Evolutionary conservation across 92 coral and sea anemone genomes (phyloP).

Genomic region (Blastomussa wellsi): DNA sequence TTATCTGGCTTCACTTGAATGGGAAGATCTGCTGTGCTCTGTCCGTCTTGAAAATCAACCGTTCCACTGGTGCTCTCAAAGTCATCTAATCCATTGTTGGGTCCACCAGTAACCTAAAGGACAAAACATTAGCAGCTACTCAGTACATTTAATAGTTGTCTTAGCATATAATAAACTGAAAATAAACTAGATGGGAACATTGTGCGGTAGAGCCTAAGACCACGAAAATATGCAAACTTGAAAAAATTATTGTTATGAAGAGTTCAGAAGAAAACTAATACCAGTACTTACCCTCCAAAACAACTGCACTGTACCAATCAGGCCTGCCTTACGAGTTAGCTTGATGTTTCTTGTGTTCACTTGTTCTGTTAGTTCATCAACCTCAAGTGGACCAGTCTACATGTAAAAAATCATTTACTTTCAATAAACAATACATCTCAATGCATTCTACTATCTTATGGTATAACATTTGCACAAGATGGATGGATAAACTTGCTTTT

Average conservation of each 20-base stretch:
- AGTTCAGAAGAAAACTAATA: background rate
- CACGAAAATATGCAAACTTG: too few species aligned
- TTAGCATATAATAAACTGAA: too few species aligned
- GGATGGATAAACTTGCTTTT: too few species aligned
- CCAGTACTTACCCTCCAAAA: slow-evolving; percentile 81
- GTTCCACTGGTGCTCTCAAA: slow-evolving; percentile 69
- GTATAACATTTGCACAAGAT: too few species aligned
- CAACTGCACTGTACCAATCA: slow-evolving; percentile 72
- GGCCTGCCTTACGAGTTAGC: slow-evolving; percentile 61
- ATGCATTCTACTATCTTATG: too few species aligned
- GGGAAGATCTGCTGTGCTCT: slow-evolving; percentile 59
- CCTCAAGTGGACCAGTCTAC: slow-evolving; percentile 33
- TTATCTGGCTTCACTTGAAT: slow-evolving; percentile 75
- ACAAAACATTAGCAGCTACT: background rate
- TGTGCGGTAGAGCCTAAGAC: too few species aligned
- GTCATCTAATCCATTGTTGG: slow-evolving; percentile 71
- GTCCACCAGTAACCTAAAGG: slow-evolving; percentile 69
- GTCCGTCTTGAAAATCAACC: slow-evolving; percentile 73
- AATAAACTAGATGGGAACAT: too few species aligned
- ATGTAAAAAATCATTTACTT: background rate
- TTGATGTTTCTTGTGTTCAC: slow-evolving; percentile 32
- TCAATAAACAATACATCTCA: too few species aligned
- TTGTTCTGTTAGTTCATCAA: slow-evolving; percentile 26
- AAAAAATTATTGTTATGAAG: background rate
- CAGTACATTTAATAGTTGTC: too few species aligned